Percentiles rank a stretch among this genome's conserved stretches.
Evolutionary conservation across 2,888 invertebrate genomes (phyloP).

Genomic region (Drosophila neutralis): DNA sequence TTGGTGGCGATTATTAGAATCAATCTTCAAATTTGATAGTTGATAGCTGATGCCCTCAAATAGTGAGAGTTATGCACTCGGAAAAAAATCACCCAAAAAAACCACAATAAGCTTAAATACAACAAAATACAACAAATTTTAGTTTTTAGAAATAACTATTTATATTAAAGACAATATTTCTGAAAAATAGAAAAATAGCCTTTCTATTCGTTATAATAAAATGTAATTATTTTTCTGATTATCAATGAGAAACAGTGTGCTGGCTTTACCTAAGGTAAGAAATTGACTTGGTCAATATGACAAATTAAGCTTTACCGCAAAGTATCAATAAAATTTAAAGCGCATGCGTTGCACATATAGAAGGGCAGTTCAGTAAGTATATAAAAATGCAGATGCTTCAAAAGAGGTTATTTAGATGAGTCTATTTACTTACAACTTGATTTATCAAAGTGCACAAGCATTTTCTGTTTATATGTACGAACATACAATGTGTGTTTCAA

Average conservation of each 20-base stretch:
- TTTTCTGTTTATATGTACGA: background rate
- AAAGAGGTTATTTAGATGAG: background rate
- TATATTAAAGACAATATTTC: background rate
- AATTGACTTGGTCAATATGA: background rate
- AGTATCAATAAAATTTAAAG: background rate
- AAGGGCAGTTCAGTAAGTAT: background rate
- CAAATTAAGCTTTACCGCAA: conserved; percentile 1
- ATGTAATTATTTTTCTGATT: background rate
- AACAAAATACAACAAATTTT: background rate
- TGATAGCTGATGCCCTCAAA: background rate
- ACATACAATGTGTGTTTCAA: background rate
- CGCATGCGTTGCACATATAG: conserved; percentile 2
- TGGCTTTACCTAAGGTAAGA: background rate
- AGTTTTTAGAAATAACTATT: background rate
- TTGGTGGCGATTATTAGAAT: background rate
- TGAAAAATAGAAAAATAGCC: background rate
- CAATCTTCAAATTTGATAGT: background rate
- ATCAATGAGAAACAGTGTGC: background rate
- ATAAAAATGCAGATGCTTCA: background rate
- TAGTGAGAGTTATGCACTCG: background rate
- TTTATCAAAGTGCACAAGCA: background rate
- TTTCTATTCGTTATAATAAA: background rate
- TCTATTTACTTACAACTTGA: background rate
- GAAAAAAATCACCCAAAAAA: background rate
- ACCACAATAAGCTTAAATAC: background rate